Evolutionary conservation across 2,888 invertebrate genomes (phyloP).

Genomic region (Caenorhabditis virilis): DNA sequence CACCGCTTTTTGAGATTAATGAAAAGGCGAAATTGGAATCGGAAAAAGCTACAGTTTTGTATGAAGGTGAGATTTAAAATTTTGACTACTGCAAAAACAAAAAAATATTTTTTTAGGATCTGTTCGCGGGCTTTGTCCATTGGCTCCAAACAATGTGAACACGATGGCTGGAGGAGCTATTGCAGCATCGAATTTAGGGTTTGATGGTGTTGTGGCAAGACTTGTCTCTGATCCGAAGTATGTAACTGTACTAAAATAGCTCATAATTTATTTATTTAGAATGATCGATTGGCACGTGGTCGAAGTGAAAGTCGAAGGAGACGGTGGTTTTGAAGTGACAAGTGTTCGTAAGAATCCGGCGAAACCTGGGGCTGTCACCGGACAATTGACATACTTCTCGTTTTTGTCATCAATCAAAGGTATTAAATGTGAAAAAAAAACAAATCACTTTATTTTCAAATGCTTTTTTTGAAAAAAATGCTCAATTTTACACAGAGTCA

Average conservation of each 20-base stretch:
- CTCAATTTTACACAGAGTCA: too few species aligned
- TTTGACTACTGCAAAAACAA: too few species aligned
- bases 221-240: constrained; percentile 73
- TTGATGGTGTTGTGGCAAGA: constrained; percentile 71
- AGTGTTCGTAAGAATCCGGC: constrained; percentile 73
- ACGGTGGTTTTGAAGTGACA: constrained; percentile 58
- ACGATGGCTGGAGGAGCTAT: constrained; percentile 74
- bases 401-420: constrained; percentile 71
- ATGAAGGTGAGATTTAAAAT: constrained; percentile 69
- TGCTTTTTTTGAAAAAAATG: too few species aligned
- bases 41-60: constrained; percentile 69
- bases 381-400: constrained; percentile 72
- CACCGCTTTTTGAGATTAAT: constrained; percentile 70
- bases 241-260: too few species aligned
- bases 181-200: constrained; percentile 72
- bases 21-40: constrained; percentile 61
- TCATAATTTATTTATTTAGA: constrained; percentile 68
- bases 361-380: constrained; percentile 72
- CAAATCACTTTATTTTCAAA: neutral
- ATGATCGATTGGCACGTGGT: constrained; percentile 73
- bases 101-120: constrained; percentile 70
- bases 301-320: constrained; percentile 68
- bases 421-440: constrained; percentile 23
- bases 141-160: constrained; percentile 75
- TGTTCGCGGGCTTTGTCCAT: constrained; percentile 72